Percentiles rank a stretch among this genome's conserved stretches.
Evolutionary conservation across 2,888 invertebrate species (phyloP).

Genomic region (Anoplius nigerrimus): DNA sequence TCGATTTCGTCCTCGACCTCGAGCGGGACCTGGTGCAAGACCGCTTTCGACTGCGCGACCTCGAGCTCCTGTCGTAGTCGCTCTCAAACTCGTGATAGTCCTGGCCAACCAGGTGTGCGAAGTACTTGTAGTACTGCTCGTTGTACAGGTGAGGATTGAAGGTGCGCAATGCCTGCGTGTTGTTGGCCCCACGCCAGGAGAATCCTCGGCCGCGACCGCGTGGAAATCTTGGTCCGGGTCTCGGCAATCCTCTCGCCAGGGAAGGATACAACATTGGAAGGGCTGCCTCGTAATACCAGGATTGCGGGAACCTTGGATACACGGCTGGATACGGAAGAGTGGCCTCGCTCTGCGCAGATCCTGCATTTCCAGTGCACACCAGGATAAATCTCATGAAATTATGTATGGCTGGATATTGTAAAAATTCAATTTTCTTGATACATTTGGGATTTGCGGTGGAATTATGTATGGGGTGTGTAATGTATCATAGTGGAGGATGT

Average conservation of each 20-base stretch:
- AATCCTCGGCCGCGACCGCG: conserved; percentile 59
- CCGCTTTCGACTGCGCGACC: conserved; percentile 48
- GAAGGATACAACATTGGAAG: conserved; percentile 63
- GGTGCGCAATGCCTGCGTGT: conserved; percentile 61
- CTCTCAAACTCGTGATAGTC: conserved; percentile 77
- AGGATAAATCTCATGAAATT: no score
- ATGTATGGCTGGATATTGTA: no score
- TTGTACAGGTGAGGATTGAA: conserved; percentile 73
- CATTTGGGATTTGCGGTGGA: no score
- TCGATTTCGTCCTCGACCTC: conserved; percentile 44
- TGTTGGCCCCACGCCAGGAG: conserved; percentile 49
- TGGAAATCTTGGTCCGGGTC: conserved; percentile 59
- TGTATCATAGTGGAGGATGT: no score
- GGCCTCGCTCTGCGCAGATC: conserved; percentile 44
- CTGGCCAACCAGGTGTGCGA: conserved; percentile 79
- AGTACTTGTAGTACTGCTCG: conserved; percentile 78
- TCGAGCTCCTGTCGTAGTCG: conserved; percentile 66
- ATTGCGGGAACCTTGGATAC: conserved; percentile 64
- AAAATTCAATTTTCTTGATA: no score
- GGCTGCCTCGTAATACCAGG: conserved; percentile 68
- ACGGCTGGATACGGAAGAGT: conserved; percentile 57
- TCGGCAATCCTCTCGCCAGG: conserved; percentile 53
- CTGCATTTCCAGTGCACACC: conserved; percentile 21
- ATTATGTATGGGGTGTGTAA: no score
- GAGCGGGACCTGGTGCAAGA: conserved; percentile 52